Evolutionary conservation across 2,888 invertebrate genomes (phyloP), one percentile per base, ranked within the genome.

Genomic region (Parnassius orleans): DNA sequence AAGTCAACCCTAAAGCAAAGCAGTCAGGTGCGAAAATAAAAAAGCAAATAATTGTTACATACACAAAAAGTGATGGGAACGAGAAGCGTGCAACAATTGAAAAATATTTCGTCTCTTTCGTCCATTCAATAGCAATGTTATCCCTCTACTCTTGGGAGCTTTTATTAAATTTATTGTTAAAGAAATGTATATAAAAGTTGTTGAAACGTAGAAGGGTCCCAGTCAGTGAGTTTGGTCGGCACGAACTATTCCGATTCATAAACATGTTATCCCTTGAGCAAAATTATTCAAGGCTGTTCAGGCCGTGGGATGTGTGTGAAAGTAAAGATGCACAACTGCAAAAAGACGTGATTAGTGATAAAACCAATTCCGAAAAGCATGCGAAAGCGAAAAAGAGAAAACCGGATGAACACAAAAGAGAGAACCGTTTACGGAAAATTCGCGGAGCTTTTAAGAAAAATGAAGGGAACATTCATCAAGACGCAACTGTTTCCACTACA

Each of bases 291-390:
- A 90, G 93, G 72, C 83, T 94, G 19, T 94, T 94, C 73, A 91
- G 94, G 70, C 94, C 94, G 62, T 94, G 94, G 94, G 94, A 94
- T 78, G 85, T 86, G 66, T 89, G 86, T 85, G 87, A 83, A 56
- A 78, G 70, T 62, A 79, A 82, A 66, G 71, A 72, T 19, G 65
- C 71, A n/a, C 63, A 68, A 48, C 44, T 19, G n/a, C 56, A 19
- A 53, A 57, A 60, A 65, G 60, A 56, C 67, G 65, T 70, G 68
- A 71, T 64, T 52, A 66, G 75, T 75, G 75, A 74, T 65, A 71
- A 70, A 55, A 72, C 61, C 15, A 71, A 69, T 50, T 61, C 74
- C 65, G 72, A 76, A 55, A 65, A 66, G 47, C 76, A 80, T 33
- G 64, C 66, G 0, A 79, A 76, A 64, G 63, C 60, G 0, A 84